Evolutionary conservation across 2,888 invertebrate species (phyloP), one percentile per base, ranked within the genome.

Genomic region (Eurois occulta): DNA sequence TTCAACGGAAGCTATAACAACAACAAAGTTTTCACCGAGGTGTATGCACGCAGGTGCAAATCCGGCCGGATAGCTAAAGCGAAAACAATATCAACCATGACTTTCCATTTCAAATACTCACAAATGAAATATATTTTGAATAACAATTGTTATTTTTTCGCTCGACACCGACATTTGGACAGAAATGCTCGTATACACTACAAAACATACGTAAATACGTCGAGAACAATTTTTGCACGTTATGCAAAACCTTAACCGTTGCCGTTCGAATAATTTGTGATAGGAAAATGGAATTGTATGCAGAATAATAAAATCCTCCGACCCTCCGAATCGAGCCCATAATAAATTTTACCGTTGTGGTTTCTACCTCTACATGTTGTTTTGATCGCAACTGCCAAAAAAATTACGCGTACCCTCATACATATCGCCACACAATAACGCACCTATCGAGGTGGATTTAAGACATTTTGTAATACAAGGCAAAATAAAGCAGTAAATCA

Each of bases 211-310:
- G 92, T 94, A 94, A 94, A 94, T 94, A 87, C 89, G 89, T 89
- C 90, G 90, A 93, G 91, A 92, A 90, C 93, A 94, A 94, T 95
- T 95, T 94, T 94, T 93, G 94, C 94, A 92, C 93, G 93, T 94
- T 94, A 94, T 93, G 94, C 94, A 92, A 95, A 95, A 94, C 94
- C 94, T 93, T 93, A 93, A 92, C 94, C 92, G 91, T 91, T 92
- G 92, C 93, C 92, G 92, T 93, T 93, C 91, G 93, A 94, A 95
- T 95, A 95, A 96, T 95, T 95, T 95, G 95, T 94, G 93, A 95
- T 95, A 94, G 94, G 94, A 94, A 95, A 95, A 96, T 95, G 94
- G 94, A 94, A 95, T 95, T 96, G 95, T 95, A 95, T 96, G 95
- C 94, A 94, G 95, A 95, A 95, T 95, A 95, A 96, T 95, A 95